Base-by-base conservation (phyloP, 2,797 vertebrate species). In the Epinephelus awoara region DNA sequence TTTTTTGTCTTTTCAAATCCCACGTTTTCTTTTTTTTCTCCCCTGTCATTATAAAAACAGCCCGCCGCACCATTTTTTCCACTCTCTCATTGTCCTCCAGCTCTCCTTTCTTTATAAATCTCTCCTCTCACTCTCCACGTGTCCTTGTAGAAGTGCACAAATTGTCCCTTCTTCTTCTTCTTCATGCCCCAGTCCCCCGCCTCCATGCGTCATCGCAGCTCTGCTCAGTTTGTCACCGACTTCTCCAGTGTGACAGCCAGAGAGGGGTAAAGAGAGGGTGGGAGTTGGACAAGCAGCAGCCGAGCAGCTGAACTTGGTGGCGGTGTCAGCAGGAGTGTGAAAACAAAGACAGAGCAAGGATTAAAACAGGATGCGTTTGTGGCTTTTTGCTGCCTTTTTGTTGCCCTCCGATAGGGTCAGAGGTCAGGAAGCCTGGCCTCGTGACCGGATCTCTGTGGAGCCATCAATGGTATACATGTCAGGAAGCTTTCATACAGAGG, bases 301-400 rank as follows among this genome's bases (percentile, higher is more conserved):
- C 38, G 5, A 72, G 38, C 50, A 8, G 34, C 34, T 34, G 34
- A 34, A 34, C 34, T 34, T 1, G 1, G 34, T 34, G 34, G 8
- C 7, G 34, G 7, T 44, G 61, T 67, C 72, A 76, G 83, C 40
- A 57, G 46, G 69, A 61, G 66, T 67, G 73, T 70, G 72, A 73
- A 86, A 79, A 82, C 83, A 85, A 69, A 76, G 67, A 75, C 17
- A 13, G 42, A 4, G 40, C 56, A 19, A 50, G 77, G 70, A 82
- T 75, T 77, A 17, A 75, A 83, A 85, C 89, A 86, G 91, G 87
- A 89, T 79, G 86, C 84, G 66, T 38, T 79, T 62, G 70, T 50
- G 42, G 19, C 52, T 57, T 67, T 58, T 29, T 25, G 54, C 76
- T 66, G 67, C 67, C 72, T 91, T 75, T 66, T 78, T 83, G 76